phyloP scores from a whole-genome alignment of 1,140 invertebrate species.

The Halesus radiatus region DNA sequence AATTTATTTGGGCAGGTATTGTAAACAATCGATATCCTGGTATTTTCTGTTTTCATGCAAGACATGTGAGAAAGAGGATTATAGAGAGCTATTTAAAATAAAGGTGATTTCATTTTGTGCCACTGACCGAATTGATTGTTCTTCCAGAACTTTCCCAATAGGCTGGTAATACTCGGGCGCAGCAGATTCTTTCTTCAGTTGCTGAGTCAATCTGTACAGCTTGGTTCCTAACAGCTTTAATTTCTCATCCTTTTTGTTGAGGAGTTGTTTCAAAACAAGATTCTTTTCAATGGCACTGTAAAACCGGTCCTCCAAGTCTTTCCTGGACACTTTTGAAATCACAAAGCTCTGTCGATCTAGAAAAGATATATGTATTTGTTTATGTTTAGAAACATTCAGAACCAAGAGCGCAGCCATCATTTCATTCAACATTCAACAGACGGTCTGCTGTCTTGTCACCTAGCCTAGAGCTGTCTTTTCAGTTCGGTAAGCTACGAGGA shows the following conservation, averaged over 20 bases:
- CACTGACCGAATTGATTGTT: constrained; percentile 31
- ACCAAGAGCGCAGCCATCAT: neutral
- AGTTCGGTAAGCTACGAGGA: too few species aligned
- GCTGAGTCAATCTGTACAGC: constrained; percentile 28
- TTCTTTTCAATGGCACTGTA: constrained; percentile 36
- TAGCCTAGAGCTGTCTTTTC: too few species aligned
- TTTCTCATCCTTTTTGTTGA: constrained; percentile 40
- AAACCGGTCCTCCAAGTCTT: constrained; percentile 42
- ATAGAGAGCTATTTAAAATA: too few species aligned
- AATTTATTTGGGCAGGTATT: too few species aligned
- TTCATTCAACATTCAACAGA: neutral
- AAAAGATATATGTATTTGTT: neutral
- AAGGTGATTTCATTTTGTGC: neutral
- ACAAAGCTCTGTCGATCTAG: constrained; percentile 28
- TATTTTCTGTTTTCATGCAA: too few species aligned
- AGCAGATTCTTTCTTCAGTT: constrained; percentile 33
- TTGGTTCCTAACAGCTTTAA: constrained; percentile 41
- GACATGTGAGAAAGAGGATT: too few species aligned
- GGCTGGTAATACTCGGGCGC: neutral
- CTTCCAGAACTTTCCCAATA: constrained; percentile 15
- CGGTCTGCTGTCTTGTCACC: too few species aligned
- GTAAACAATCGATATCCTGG: too few species aligned
- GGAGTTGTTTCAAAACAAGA: constrained; percentile 17
- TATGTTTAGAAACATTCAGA: too few species aligned
- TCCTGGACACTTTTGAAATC: constrained; percentile 32